Conservation (phyloP, 2,113 vertebrate genomes). For the Morphnarchus princeps region DNA sequence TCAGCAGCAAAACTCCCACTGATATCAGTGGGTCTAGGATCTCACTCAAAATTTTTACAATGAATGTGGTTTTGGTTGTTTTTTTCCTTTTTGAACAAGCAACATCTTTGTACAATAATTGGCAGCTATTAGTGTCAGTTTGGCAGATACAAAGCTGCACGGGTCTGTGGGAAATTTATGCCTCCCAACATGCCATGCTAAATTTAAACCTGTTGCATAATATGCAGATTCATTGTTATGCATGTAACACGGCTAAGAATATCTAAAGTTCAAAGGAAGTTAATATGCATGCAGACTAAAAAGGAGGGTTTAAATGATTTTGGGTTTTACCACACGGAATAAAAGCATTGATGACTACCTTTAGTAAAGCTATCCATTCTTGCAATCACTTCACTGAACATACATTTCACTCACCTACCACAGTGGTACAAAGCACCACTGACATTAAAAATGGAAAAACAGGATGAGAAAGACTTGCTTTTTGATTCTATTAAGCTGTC, state of each 20-base stretch:
- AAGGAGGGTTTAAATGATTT: not conserved
- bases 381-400: not conserved
- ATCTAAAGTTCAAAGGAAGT: slow-evolving; percentile 7
- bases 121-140: slow-evolving; percentile 17
- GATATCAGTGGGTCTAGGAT: not conserved
- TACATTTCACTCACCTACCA: not conserved
- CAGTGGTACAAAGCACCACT: not conserved
- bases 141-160: slow-evolving; percentile 3
- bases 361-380: not conserved
- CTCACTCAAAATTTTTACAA: not conserved
- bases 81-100: not conserved
- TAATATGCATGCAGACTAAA: not conserved
- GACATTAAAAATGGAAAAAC: not conserved
- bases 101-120: slow-evolving; percentile 1
- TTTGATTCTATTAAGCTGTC: not conserved
- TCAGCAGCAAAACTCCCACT: not conserved
- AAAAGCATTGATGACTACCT: not conserved
- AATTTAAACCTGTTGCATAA: slow-evolving; percentile 59
- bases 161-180: slow-evolving; percentile 19
- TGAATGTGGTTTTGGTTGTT: not conserved
- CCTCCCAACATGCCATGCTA: slow-evolving; percentile 5
- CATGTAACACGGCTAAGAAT: slow-evolving; percentile 21
- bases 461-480: not conserved
- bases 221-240: slow-evolving; percentile 27
- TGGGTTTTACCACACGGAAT: not conserved